phyloP scores from a whole-genome alignment of 2,113 vertebrate species.

The Psittacula cyanocephala region DNA sequence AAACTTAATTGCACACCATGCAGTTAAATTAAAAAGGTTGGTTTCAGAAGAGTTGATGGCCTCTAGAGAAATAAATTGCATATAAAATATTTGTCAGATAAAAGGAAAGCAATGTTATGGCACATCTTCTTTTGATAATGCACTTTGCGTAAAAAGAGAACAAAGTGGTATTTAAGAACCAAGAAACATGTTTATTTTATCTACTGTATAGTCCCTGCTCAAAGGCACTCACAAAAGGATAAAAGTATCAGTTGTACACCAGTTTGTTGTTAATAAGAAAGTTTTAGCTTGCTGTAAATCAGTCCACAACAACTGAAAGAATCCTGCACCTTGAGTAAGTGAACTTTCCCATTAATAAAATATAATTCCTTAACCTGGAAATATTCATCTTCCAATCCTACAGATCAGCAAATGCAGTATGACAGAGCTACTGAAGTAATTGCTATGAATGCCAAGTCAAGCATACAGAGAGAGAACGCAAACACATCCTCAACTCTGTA shows the following conservation, averaged over 20 bases:
- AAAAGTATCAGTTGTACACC: neutral
- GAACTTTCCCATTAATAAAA: constrained; percentile 16
- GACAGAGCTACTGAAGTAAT: neutral
- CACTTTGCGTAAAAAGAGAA: neutral
- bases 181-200: neutral
- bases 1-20: neutral
- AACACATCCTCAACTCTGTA: neutral
- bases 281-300: neutral
- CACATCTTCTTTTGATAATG: neutral
- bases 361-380: constrained; percentile 16
- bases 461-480: neutral
- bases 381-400: neutral
- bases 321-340: neutral
- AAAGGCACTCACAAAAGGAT: neutral
- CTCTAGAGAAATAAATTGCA: neutral
- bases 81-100: neutral
- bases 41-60: neutral
- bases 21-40: neutral
- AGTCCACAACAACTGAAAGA: neutral
- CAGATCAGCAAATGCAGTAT: neutral
- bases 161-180: neutral
- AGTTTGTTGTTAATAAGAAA: neutral
- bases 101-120: neutral
- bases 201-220: neutral
- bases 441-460: neutral